Base-by-base conservation (phyloP, 2,888 invertebrate species). In the Epinotia bilunana region DNA sequence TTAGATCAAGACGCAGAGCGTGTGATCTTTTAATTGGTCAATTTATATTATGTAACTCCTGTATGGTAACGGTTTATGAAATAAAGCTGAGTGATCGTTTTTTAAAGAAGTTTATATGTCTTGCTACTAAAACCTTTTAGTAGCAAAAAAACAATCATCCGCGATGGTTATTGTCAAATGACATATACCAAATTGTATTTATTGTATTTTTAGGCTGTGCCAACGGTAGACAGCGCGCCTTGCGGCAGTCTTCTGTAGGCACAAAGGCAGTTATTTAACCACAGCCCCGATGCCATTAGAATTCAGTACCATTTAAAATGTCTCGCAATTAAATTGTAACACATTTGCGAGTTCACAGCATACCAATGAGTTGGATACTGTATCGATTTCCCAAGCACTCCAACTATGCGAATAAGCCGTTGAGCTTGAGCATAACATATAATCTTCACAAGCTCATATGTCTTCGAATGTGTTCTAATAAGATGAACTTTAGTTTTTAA, bases 371-470 rank as follows among this genome's bases (percentile, higher is more conserved):
- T 68, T 72, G n/a, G 64, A 76, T 67, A 73, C 60, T 55, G 65
- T 74, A 77, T 70, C 72, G 70, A 70, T 77, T 70, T 68, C 77
- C 55, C 53, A 75, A 75, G 69, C 13, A n/a, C n/a, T 20, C 20
- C 16, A 60, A 60, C 18, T 62, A 71, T 58, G 60, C 23, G n/a
- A 61, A 62, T 67, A 65, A 49, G 39, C 60, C 49, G 49, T 49
- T 60, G 12, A 33, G 39, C 53, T 61, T 46, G 23, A 33, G 39
- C 53, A 53, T 62, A 62, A 46, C 16, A 11, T n/a, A 23, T 46
- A 46, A 20, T 57, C 43, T 58, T 46, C 1, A 16, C 16, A n/a
- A 23, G 13, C 57, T 58, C 57, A 1, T 43, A 20, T 58, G 3
- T 68, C 2, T 13, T 6, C 11, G 11, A 18, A 39, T n/a, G 20